Conservation (phyloP, 2,888 invertebrate genomes). For the Watsonalla binaria region DNA sequence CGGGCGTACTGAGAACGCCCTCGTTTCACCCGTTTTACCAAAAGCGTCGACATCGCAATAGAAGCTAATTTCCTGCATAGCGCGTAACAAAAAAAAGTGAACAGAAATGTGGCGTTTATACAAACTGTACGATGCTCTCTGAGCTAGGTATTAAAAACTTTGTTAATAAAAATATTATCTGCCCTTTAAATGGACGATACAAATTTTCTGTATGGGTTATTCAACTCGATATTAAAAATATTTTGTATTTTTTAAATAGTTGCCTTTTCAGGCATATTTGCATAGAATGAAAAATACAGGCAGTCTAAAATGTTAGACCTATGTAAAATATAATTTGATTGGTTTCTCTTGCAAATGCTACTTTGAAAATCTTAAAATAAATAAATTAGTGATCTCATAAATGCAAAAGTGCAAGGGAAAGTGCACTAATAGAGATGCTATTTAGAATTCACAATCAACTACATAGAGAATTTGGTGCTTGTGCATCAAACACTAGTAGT, state of each 20-base stretch:
- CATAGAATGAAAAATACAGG: too few species aligned
- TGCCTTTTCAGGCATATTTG: too few species aligned
- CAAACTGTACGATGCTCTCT: slow-evolving; percentile 38
- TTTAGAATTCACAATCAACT: slow-evolving; percentile 16
- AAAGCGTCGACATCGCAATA: slow-evolving; percentile 78
- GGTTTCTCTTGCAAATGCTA: too few species aligned
- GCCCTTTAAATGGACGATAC: slow-evolving; percentile 9
- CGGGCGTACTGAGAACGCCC: slow-evolving; percentile 62
- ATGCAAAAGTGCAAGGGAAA: slow-evolving; percentile 32
- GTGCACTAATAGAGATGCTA: slow-evolving; percentile 52
- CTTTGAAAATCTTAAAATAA: slow-evolving; percentile 1
- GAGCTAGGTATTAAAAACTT: slow-evolving; percentile 40
- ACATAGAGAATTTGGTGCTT: slow-evolving; percentile 39
- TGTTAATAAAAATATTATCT: slow-evolving; percentile 37
- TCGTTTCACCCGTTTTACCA: slow-evolving; percentile 73
- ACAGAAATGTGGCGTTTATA: slow-evolving; percentile 66
- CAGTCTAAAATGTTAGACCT: too few species aligned
- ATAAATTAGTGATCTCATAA: slow-evolving; percentile 2
- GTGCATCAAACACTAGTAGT: slow-evolving; percentile 46
- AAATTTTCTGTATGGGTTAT: too few species aligned
- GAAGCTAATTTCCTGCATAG: slow-evolving; percentile 78
- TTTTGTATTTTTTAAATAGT: too few species aligned
- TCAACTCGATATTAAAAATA: too few species aligned
- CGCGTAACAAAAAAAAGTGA: slow-evolving; percentile 61
- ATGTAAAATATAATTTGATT: too few species aligned